phyloP scores from a whole-genome alignment of 2,888 invertebrate genomes.

The Drosophila siamana region DNA sequence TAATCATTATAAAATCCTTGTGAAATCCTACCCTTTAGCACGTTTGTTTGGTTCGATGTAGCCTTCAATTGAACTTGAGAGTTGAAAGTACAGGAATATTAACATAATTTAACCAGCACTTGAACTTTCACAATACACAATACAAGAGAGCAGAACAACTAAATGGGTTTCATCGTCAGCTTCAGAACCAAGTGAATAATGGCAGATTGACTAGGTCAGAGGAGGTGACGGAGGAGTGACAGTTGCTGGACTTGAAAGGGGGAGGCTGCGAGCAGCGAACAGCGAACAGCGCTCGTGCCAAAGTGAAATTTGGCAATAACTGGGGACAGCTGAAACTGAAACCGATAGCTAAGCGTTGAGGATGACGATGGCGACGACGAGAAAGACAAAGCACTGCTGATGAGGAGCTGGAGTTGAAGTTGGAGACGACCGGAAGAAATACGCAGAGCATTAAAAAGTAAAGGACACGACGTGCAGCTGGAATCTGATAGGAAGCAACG shows the following conservation, averaged over 20 bases:
- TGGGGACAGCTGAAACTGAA: slow-evolving; percentile 65
- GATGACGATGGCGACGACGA: not conserved
- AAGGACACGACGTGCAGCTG: slow-evolving; percentile 67
- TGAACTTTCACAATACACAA: slow-evolving; percentile 35
- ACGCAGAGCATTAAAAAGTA: slow-evolving; percentile 53
- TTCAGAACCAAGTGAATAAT: slow-evolving; percentile 46
- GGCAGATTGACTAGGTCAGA: slow-evolving; percentile 10
- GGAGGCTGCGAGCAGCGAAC: not conserved
- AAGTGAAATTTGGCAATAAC: slow-evolving; percentile 22
- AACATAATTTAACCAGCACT: slow-evolving; percentile 51
- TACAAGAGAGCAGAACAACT: slow-evolving; percentile 22
- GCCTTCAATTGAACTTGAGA: not conserved
- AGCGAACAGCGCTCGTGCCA: slow-evolving; percentile 44
- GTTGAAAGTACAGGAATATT: slow-evolving; percentile 34
- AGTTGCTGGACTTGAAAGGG: not conserved
- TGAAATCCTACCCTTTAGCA: not conserved
- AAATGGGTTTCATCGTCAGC: slow-evolving; percentile 37
- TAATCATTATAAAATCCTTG: not conserved
- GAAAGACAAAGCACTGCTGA: slow-evolving; percentile 28
- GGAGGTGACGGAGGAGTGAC: not conserved
- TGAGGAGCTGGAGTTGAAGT: not conserved
- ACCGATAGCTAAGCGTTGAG: slow-evolving; percentile 24
- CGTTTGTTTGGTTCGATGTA: not conserved
- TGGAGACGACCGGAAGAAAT: slow-evolving; percentile 71
- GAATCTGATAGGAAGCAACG: slow-evolving; percentile 75